Percentiles rank a stretch among this genome's conserved stretches.
phyloP scores from a whole-genome alignment of 2,888 invertebrate species.

The Chrysina gloriosa region DNA sequence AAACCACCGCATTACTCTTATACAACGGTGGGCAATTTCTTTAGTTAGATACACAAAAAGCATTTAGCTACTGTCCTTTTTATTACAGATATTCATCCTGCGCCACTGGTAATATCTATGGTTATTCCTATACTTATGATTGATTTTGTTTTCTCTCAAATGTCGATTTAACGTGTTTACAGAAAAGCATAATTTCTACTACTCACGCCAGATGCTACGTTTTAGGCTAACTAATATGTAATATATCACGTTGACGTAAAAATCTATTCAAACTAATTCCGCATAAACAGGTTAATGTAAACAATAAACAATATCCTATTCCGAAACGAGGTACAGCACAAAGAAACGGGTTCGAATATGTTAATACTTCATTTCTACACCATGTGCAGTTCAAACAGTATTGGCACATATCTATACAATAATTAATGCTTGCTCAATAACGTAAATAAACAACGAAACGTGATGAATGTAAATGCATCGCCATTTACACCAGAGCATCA shows the following conservation, averaged over 20 bases:
- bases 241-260: neutral
- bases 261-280: constrained; percentile 5
- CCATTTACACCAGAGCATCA: constrained; percentile 2
- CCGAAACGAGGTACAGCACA: neutral
- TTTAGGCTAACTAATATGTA: too few relatives aligned
- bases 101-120: too few relatives aligned
- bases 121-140: too few relatives aligned
- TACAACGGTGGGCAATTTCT: too few relatives aligned
- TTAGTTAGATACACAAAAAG: too few relatives aligned
- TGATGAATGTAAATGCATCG: constrained; percentile 11
- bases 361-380: neutral
- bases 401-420: constrained; percentile 9
- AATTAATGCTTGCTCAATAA: constrained; percentile 10
- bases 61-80: too few relatives aligned
- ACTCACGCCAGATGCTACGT: too few relatives aligned
- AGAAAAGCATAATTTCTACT: too few relatives aligned
- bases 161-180: too few relatives aligned
- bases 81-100: too few relatives aligned
- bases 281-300: constrained; percentile 3
- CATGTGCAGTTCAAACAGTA: constrained; percentile 13
- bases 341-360: neutral
- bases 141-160: too few relatives aligned
- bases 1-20: too few relatives aligned
- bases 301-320: constrained; percentile 2
- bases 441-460: constrained; percentile 24